A percentile compares a stretch with the other conserved stretches of the same genome.
Conservation (phyloP, 2,888 invertebrate species). For the Andricus curvator region DNA sequence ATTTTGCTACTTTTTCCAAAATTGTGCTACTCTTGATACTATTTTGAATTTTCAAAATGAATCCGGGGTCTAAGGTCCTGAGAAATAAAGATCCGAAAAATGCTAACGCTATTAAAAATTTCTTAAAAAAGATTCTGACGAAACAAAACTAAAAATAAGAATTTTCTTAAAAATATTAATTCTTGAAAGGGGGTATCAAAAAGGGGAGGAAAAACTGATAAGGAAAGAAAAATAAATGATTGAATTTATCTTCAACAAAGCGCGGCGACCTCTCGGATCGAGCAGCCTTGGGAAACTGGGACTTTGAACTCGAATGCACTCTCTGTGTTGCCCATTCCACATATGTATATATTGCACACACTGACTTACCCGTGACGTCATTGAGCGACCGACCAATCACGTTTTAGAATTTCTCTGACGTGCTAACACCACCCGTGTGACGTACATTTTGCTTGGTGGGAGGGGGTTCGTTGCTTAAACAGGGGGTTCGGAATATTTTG, state of each 20-base stretch:
- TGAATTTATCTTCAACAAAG: conserved; percentile 51
- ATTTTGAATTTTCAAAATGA: too few relatives aligned
- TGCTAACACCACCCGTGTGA: conserved; percentile 73
- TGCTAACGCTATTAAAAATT: too few relatives aligned
- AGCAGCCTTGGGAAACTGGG: conserved; percentile 77
- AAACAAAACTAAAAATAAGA: too few relatives aligned
- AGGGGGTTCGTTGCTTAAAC: conserved; percentile 56
- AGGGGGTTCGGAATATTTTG: conserved; percentile 68
- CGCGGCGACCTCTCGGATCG: conserved; percentile 70
- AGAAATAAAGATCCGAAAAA: too few relatives aligned
- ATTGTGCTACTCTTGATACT: too few relatives aligned
- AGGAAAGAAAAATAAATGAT: background rate
- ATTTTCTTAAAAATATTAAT: background rate
- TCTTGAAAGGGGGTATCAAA: background rate
- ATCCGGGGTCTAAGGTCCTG: rapidly evolving
- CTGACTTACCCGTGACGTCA: conserved; percentile 70
- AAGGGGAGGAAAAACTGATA: background rate
- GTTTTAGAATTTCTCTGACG: conserved; percentile 69
- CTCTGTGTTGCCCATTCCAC: conserved; percentile 67
- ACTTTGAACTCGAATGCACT: conserved; percentile 76
- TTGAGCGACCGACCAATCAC: conserved; percentile 70
- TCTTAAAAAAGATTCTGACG: too few relatives aligned
- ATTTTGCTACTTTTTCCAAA: too few relatives aligned
- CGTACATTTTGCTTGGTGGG: conserved; percentile 67
- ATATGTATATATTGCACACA: conserved; percentile 52